phyloP scores from a whole-genome alignment of 1,140 invertebrate genomes.

The Plectrocnemia conspersa region DNA sequence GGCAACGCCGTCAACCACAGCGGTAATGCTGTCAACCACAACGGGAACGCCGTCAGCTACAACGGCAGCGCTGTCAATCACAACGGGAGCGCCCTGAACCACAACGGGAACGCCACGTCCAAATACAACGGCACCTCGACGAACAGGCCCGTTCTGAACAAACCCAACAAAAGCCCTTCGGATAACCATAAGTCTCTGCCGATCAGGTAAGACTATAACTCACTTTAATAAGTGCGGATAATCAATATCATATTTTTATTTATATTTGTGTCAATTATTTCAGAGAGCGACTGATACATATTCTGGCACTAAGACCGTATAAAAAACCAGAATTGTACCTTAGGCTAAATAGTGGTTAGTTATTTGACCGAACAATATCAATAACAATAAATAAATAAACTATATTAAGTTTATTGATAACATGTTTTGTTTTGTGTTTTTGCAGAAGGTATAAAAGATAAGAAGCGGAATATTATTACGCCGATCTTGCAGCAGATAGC shows the following conservation, averaged over 20 bases:
- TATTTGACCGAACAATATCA: slow-evolving; percentile 24
- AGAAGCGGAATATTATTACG: slow-evolving; percentile 69
- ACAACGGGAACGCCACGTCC: not conserved
- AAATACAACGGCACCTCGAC: not conserved
- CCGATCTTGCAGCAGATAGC: slow-evolving; percentile 75
- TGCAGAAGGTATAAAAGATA: slow-evolving; percentile 83
- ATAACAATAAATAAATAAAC: too few relatives aligned
- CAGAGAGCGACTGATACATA: slow-evolving; percentile 88
- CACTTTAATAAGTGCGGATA: too few relatives aligned
- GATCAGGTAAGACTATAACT: too few relatives aligned
- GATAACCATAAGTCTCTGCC: too few relatives aligned
- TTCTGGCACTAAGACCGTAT: slow-evolving; percentile 84
- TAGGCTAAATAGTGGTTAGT: slow-evolving; percentile 72
- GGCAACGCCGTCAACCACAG: slow-evolving; percentile 10
- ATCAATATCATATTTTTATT: not conserved
- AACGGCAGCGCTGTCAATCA: slow-evolving; percentile 6
- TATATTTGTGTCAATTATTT: slow-evolving; percentile 38
- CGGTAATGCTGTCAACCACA: not conserved
- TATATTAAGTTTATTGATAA: slow-evolving; percentile 19
- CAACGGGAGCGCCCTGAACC: not conserved
- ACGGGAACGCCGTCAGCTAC: not conserved
- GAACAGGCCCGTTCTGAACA: too few relatives aligned
- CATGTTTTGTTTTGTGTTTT: slow-evolving; percentile 33
- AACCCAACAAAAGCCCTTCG: too few relatives aligned
- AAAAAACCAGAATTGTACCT: slow-evolving; percentile 86